Base-by-base conservation (phyloP, 2,888 invertebrate genomes). In the Hirtodrosophila cameraria region DNA sequence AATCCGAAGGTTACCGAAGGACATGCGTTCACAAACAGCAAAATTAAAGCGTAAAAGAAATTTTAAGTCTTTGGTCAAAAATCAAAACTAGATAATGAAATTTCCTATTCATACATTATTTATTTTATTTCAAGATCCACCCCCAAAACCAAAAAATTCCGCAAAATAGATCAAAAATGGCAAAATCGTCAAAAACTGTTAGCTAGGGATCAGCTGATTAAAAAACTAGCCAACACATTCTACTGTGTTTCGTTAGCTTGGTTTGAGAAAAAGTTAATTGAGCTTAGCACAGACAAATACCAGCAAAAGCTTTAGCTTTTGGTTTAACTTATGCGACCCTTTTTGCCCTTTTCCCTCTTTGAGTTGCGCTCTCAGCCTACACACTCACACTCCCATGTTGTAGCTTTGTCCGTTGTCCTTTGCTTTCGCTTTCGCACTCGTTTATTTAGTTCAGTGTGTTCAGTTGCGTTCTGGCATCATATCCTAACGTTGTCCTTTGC, bases 371-470 rank as follows among this genome's bases (percentile, higher is more conserved):
- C 64, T 59, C 58, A 25, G n/a, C 13, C 39, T 11, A 43, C 42
- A 42, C 25, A 27, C 25, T 54, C 52, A 31, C 35, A 45, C 59
- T 42, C 50, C n/a, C n/a, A 31, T 38, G 41, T 59, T 58, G 62
- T 60, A 41, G 63, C 76, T 66, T 65, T 75, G 59, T 69, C 69
- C 69, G 59, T 46, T 73, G 75, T 82, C 73, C 70, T 85, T 78
- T 60, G 85, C 88, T 87, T 88, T 88, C 84, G 87, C 76, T 87
- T 80, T 81, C 75, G 72, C 77, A 80, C 76, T 79, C 79, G 74
- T 72, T 81, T 86, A 82, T 87, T 73, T 76, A 79, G 85, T 87
- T 87, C 76, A 86, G 84, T 81, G 74, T 87, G 84, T 76, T 89
- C 74, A 83, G 86, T 86, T 74, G 66, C 57, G 74, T 83, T 74